Percentiles rank a stretch among this genome's conserved stretches.
Conservation (phyloP, 2,888 invertebrate species). For the Lymantria dispar region DNA sequence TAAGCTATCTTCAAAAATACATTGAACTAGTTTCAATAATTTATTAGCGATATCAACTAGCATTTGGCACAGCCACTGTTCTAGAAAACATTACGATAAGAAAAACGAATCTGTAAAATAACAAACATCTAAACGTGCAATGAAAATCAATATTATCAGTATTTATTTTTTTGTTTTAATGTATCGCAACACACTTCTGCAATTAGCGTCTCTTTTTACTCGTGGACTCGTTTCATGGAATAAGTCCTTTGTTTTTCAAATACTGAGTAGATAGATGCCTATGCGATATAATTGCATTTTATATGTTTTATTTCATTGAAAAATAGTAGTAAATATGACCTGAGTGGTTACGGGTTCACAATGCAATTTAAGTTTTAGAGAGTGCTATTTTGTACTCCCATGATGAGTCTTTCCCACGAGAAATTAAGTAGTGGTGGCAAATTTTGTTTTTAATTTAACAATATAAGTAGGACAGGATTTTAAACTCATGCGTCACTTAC, state of each 20-base stretch:
- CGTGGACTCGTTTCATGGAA: conserved; percentile 11
- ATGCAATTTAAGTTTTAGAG: no score
- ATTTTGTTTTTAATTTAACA: no score
- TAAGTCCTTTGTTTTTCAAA: conserved; percentile 21
- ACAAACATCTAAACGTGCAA: conserved; percentile 20
- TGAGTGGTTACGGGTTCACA: no score
- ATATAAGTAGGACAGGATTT: no score
- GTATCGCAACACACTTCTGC: conserved; percentile 16
- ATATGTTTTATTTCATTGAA: no score
- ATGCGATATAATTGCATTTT: no score
- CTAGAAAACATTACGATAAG: conserved; percentile 8
- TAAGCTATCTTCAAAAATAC: not conserved
- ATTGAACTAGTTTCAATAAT: not conserved
- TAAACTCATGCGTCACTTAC: no score
- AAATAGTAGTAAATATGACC: no score
- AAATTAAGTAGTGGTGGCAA: no score
- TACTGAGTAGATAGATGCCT: conserved; percentile 18
- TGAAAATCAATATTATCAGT: conserved; percentile 13
- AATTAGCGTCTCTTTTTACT: conserved; percentile 22
- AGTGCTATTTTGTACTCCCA: no score
- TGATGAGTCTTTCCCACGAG: no score
- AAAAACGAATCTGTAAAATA: conserved; percentile 9
- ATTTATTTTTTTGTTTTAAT: conserved; percentile 12
- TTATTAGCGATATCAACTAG: not conserved
- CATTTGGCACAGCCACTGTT: conserved; percentile 2